Percentiles rank a stretch among this genome's conserved stretches.
These are phyloP conservation scores for Mesopsocus fuscifrons DNA, from an alignment of 2,888 invertebrate genomes.

Conservation along the genomic window DNA sequence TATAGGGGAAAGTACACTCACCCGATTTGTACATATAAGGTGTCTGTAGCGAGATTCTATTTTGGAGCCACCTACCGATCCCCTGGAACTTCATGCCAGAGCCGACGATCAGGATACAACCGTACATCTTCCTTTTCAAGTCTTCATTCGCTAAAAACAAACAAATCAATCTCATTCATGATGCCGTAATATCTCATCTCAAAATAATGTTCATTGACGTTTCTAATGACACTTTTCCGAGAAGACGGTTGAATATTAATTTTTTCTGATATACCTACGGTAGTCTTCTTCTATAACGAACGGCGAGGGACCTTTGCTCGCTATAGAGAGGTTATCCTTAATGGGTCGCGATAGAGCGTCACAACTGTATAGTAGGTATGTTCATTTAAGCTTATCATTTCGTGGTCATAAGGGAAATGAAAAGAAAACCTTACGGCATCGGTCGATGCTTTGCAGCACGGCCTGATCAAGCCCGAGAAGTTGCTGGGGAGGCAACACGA, in stretches of 20 bases:
- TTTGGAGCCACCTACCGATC: slow-evolving; percentile 72
- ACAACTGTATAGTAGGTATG: no score
- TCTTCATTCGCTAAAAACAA: slow-evolving; percentile 52
- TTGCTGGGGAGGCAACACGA: slow-evolving; percentile 53
- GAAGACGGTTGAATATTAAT: no score
- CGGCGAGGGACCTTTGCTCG: no score
- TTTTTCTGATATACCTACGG: no score
- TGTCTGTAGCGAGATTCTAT: slow-evolving; percentile 64
- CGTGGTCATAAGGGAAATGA: no score
- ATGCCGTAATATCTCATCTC: slow-evolving; percentile 3
- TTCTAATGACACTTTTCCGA: no score
- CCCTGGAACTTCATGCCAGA: slow-evolving; percentile 79
- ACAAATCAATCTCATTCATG: no score
- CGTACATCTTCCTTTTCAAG: slow-evolving; percentile 83
- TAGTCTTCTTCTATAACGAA: no score
- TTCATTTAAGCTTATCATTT: no score
- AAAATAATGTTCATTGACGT: background rate
- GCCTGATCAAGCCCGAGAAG: slow-evolving; percentile 79
- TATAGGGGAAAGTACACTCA: no score
- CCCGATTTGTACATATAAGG: slow-evolving; percentile 55
- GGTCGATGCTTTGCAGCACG: slow-evolving; percentile 76
- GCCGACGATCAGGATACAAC: slow-evolving; percentile 77
- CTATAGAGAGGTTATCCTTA: no score
- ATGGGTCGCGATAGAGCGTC: no score
- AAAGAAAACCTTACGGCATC: slow-evolving; percentile 48